phyloP scores from a whole-genome alignment of 1,140 invertebrate genomes.

The Mercenaria mercenaria region DNA sequence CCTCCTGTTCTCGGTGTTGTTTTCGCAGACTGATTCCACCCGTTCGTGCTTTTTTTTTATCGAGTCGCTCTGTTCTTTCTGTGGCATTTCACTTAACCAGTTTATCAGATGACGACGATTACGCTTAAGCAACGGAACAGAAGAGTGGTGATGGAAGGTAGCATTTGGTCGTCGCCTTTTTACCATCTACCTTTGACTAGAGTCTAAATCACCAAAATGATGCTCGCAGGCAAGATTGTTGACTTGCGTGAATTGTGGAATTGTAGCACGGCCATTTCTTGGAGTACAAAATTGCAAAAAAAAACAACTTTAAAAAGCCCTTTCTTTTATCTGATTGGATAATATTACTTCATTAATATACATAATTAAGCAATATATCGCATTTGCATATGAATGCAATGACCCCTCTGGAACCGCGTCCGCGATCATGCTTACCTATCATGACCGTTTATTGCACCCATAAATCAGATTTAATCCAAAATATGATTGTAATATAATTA shows the following conservation, averaged over 20 bases:
- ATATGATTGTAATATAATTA: too few species aligned
- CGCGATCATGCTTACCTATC: too few species aligned
- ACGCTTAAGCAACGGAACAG: background rate
- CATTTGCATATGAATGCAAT: too few species aligned
- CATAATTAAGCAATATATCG: too few species aligned
- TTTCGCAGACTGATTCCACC: slow-evolving; percentile 4
- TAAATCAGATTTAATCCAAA: too few species aligned
- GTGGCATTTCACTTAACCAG: background rate
- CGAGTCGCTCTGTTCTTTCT: background rate
- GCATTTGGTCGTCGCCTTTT: background rate
- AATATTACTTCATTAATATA: too few species aligned
- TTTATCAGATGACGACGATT: background rate
- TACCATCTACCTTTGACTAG: slow-evolving; percentile 8
- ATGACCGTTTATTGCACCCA: too few species aligned
- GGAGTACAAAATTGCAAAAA: too few species aligned
- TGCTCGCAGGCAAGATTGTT: slow-evolving; percentile 20
- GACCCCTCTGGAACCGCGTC: too few species aligned
- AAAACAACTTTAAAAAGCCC: too few species aligned
- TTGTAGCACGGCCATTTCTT: too few species aligned
- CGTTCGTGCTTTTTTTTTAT: background rate
- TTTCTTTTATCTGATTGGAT: too few species aligned
- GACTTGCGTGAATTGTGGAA: slow-evolving; percentile 1
- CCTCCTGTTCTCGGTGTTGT: background rate
- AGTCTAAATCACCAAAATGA: slow-evolving; percentile 49
- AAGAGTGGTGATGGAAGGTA: slow-evolving; percentile 16